These are phyloP conservation scores for Plagodis dolabraria DNA, from an alignment of 2,888 invertebrate genomes.

Conservation along the genomic window DNA sequence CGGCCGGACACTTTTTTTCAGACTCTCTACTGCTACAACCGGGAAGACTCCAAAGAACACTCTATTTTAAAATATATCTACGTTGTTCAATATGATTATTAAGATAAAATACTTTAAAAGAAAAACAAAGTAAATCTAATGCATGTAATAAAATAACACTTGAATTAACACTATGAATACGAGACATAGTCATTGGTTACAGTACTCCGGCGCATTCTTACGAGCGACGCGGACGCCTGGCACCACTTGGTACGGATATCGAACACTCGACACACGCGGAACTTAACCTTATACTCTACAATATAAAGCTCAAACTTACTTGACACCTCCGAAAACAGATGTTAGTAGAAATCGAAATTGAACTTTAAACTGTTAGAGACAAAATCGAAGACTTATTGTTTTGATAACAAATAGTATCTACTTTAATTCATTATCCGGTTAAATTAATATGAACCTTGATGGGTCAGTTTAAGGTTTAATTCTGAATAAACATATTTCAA, in stretches of 20 bases:
- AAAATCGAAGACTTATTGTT: conserved; percentile 47
- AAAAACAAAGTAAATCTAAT: too few relatives aligned
- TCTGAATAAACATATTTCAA: conserved; percentile 26
- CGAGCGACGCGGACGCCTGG: conserved; percentile 73
- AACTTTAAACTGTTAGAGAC: conserved; percentile 49
- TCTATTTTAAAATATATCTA: too few relatives aligned
- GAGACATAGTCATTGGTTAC: conserved; percentile 41
- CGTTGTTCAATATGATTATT: background rate
- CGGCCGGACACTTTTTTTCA: too few relatives aligned
- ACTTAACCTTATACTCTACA: conserved; percentile 39
- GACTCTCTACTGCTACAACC: too few relatives aligned
- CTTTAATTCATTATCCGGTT: background rate
- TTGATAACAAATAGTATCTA: conserved; percentile 28
- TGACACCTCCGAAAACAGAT: conserved; percentile 3
- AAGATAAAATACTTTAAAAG: background rate
- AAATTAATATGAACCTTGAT: too few relatives aligned
- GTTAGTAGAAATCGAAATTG: conserved; percentile 46
- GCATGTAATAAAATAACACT: background rate
- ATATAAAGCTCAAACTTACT: conserved; percentile 42
- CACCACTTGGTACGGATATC: conserved; percentile 67
- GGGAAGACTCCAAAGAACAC: too few relatives aligned
- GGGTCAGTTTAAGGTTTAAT: conserved; percentile 26
- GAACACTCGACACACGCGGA: conserved; percentile 34
- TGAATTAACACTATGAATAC: conserved; percentile 19
- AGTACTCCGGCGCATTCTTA: conserved; percentile 66